Percentiles rank a stretch among this genome's conserved stretches.
These are phyloP conservation scores for Tethya wilhelma DNA, from an alignment of 37 sponge, comb jelly and placozoan species.

Conservation along the genomic window DNA sequence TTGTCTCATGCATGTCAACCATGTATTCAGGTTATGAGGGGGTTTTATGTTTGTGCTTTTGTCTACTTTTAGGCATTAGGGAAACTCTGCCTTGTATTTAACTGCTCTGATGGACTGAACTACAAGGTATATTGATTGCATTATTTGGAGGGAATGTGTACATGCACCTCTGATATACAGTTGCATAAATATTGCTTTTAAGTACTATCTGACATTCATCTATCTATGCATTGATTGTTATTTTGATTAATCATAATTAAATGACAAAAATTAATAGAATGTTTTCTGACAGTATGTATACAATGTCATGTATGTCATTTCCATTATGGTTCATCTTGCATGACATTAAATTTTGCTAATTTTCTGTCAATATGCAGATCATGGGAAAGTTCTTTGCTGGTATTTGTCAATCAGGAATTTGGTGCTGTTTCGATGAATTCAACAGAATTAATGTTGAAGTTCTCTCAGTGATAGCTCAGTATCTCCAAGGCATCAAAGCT, in stretches of 20 bases:
- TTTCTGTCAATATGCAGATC: conserved; percentile 59
- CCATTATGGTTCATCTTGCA: no score
- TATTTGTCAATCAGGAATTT: conserved; percentile 75
- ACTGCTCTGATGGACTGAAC: conserved; percentile 74
- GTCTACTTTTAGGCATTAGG: conserved; percentile 74
- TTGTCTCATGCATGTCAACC: no score
- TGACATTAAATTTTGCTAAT: no score
- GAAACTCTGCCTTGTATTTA: conserved; percentile 77
- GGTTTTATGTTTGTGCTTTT: no score
- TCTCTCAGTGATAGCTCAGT: conserved; percentile 79
- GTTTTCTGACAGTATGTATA: not conserved
- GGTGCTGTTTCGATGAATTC: conserved; percentile 91
- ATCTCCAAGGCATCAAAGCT: conserved; percentile 71
- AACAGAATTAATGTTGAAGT: conserved; percentile 81
- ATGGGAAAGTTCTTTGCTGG: conserved; percentile 81
- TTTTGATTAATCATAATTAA: no score
- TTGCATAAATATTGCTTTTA: no score
- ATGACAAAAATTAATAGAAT: not conserved
- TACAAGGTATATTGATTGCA: conserved; percentile 54
- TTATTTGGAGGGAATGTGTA: no score
- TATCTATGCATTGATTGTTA: no score
- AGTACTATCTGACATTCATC: no score
- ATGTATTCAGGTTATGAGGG: no score
- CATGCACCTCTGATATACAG: no score
- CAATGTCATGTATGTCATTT: not conserved